Percentiles rank a stretch among this genome's conserved stretches.
phyloP scores from a whole-genome alignment of 2,888 invertebrate species.

The Tiliacea citrago region DNA sequence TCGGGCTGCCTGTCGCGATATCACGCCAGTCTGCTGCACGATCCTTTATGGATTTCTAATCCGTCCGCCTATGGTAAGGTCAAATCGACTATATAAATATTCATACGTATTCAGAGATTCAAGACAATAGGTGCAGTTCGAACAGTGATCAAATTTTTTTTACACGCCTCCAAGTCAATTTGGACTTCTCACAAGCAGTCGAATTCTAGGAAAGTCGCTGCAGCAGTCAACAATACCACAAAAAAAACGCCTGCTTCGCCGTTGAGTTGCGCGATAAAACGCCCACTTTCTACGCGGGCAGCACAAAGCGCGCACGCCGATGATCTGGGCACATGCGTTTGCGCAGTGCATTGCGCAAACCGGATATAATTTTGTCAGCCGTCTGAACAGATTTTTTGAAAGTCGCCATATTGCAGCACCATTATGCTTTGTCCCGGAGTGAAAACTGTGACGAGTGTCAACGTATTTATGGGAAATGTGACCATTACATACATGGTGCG shows the following conservation, averaged over 20 bases:
- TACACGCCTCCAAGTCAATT: conserved; percentile 18
- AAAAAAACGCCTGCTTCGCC: conserved; percentile 57
- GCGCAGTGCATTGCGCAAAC: conserved; percentile 77
- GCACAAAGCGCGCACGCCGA: conserved; percentile 69
- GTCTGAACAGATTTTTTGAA: conserved; percentile 67
- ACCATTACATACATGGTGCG: conserved; percentile 52
- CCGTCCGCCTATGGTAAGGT: no score
- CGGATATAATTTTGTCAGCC: conserved; percentile 75
- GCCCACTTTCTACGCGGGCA: conserved; percentile 72
- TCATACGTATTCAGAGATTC: conserved; percentile 36
- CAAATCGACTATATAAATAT: conserved; percentile 29
- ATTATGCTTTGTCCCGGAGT: conserved; percentile 59
- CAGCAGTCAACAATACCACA: conserved; percentile 46
- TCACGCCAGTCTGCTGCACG: no score
- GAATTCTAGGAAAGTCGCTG: conserved; percentile 42
- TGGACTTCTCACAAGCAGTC: conserved; percentile 18
- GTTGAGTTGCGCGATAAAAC: conserved; percentile 62
- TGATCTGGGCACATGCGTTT: conserved; percentile 68
- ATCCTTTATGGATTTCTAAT: conserved; percentile 5
- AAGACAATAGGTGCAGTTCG: conserved; percentile 25
- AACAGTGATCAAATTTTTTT: conserved; percentile 24
- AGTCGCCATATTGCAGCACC: conserved; percentile 67
- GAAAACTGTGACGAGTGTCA: conserved; percentile 61
- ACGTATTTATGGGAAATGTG: conserved; percentile 58
- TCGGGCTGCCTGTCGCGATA: no score